Conservation (phyloP, 2,113 vertebrate genomes). For the Campylorhamphus procurvoides region DNA sequence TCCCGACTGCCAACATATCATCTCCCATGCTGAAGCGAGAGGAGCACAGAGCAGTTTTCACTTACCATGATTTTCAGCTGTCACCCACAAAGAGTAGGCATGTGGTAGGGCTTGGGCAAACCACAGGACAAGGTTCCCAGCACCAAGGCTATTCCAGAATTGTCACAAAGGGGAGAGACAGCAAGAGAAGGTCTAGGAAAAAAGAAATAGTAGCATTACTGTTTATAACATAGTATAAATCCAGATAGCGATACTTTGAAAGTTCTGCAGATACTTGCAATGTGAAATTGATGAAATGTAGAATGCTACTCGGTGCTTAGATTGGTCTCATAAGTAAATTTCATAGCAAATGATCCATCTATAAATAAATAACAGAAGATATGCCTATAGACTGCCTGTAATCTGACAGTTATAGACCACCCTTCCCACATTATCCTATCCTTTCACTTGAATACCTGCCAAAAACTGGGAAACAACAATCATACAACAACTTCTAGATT, state of each 20-base stretch:
- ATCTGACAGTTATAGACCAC: not conserved
- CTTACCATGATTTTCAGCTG: not conserved
- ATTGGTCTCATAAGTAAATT: not conserved
- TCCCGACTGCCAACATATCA: not conserved
- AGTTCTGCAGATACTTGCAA: not conserved
- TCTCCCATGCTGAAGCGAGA: not conserved
- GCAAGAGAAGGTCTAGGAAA: not conserved
- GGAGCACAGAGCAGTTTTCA: not conserved
- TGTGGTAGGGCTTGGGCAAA: not conserved
- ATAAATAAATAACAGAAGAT: not conserved
- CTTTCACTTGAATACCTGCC: not conserved
- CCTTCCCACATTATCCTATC: not conserved
- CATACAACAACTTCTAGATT: not conserved
- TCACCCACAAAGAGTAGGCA: accelerated
- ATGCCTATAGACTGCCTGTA: not conserved
- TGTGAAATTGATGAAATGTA: not conserved
- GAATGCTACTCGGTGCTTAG: not conserved
- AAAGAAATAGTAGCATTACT: not conserved
- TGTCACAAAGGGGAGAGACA: not conserved
- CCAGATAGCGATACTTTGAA: not conserved
- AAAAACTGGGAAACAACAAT: not conserved
- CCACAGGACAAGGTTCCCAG: not conserved
- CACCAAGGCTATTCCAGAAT: not conserved
- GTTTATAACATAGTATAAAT: not conserved
- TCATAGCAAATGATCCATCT: not conserved